Conservation (phyloP, 2,797 vertebrate genomes). For the Etheostoma nigrum region DNA sequence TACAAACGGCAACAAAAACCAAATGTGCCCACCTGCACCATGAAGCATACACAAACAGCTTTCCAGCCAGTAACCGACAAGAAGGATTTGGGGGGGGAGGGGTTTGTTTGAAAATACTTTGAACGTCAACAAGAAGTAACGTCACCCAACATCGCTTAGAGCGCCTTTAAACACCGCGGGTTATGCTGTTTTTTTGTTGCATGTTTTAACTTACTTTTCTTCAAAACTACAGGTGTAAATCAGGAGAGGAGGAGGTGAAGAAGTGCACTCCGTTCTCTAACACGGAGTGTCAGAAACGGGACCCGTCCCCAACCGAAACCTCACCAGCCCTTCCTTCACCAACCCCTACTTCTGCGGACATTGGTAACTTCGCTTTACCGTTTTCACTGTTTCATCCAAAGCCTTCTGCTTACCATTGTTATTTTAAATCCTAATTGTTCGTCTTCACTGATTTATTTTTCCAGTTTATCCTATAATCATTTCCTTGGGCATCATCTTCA, state of each 20-base stretch:
- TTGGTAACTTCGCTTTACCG: slow-evolving; percentile 41
- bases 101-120: too few species aligned
- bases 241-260: slow-evolving; percentile 78
- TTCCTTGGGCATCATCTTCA: background rate
- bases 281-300: slow-evolving; percentile 77
- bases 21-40: too few species aligned
- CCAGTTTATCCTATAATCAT: slow-evolving; percentile 54
- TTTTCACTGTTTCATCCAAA: background rate
- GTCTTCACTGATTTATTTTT: background rate
- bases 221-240: slow-evolving; percentile 79
- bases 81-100: too few species aligned
- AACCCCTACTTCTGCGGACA: background rate
- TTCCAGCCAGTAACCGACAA: too few species aligned
- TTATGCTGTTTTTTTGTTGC: background rate
- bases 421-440: fast-evolving
- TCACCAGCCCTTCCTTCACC: background rate
- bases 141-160: too few species aligned
- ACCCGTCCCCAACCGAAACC: slow-evolving; percentile 39
- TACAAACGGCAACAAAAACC: too few species aligned
- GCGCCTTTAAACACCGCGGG: background rate
- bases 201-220: background rate
- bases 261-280: slow-evolving; percentile 83
- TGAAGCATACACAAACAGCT: too few species aligned
- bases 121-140: too few species aligned
- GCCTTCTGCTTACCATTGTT: background rate